These are phyloP conservation scores for Penaeus indicus DNA, from an alignment of 1,140 invertebrate species.

Conservation along the genomic window DNA sequence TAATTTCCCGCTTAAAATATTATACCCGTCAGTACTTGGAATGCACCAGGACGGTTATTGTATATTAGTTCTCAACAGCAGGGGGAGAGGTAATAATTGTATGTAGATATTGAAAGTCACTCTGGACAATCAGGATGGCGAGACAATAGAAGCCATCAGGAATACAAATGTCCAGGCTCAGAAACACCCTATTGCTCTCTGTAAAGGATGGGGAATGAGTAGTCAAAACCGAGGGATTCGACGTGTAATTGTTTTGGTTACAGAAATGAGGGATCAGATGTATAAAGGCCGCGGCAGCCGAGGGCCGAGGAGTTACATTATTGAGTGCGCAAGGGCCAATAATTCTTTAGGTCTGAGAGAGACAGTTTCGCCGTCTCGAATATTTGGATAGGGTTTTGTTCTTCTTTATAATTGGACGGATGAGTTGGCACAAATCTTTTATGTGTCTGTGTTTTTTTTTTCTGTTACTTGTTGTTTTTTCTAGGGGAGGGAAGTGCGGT, in stretches of 20 bases:
- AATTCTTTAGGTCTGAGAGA: too few relatives aligned
- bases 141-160: slow-evolving; percentile 41
- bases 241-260: slow-evolving; percentile 26
- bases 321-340: too few relatives aligned
- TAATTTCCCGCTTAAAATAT: background rate
- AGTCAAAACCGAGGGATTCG: slow-evolving; percentile 26
- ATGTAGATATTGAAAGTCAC: slow-evolving; percentile 42
- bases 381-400: too few relatives aligned
- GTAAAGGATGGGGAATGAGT: slow-evolving; percentile 31
- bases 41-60: slow-evolving; percentile 9
- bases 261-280: too few relatives aligned
- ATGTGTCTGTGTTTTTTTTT: too few relatives aligned
- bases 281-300: too few relatives aligned
- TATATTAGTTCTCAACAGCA: slow-evolving; percentile 19
- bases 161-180: slow-evolving; percentile 32
- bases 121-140: slow-evolving; percentile 34
- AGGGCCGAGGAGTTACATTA: too few relatives aligned
- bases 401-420: too few relatives aligned
- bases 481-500: too few relatives aligned
- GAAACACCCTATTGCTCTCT: slow-evolving; percentile 21
- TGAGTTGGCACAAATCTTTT: too few relatives aligned
- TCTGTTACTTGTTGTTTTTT: too few relatives aligned
- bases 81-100: slow-evolving; percentile 36
- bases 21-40: slow-evolving; percentile 25
- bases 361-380: too few relatives aligned